Percentiles rank a stretch among this genome's conserved stretches.
Conservation (phyloP, 2,113 vertebrate genomes). For the Nesogale talazaci region DNA sequence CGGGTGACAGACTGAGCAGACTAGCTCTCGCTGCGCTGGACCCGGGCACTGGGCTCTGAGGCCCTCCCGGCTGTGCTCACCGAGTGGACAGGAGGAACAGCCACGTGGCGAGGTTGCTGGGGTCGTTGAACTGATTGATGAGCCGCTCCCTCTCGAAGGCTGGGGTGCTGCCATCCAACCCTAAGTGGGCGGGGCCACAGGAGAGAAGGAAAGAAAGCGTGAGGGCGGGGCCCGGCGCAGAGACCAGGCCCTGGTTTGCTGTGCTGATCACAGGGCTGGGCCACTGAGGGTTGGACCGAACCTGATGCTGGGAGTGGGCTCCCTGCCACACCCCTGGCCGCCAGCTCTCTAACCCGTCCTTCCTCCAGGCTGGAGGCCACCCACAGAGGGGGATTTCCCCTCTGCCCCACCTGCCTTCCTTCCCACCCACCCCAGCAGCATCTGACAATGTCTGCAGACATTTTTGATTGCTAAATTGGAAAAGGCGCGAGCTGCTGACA, state of each 20-base stretch:
- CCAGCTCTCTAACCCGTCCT: slow-evolving; percentile 10
- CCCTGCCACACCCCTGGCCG: neutral
- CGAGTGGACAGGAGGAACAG: slow-evolving; percentile 98
- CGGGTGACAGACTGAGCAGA: neutral
- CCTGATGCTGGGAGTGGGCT: neutral
- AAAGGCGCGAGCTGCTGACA: neutral
- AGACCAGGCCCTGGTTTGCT: no score
- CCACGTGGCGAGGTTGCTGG: slow-evolving; percentile 91
- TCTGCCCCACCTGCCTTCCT: neutral
- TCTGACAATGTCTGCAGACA: neutral
- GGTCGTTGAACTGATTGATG: slow-evolving; percentile 99
- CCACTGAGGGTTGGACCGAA: neutral
- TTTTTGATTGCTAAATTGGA: neutral
- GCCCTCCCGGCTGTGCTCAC: slow-evolving; percentile 83
- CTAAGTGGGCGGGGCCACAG: slow-evolving; percentile 81
- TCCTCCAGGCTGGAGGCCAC: slow-evolving; percentile 1
- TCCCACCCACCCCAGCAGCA: neutral
- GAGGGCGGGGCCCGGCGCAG: neutral
- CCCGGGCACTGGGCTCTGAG: neutral
- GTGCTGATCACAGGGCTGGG: no score
- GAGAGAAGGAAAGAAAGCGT: neutral
- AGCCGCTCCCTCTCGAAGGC: slow-evolving; percentile 96
- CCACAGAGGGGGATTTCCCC: neutral
- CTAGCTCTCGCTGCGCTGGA: neutral
- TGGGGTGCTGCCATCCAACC: slow-evolving; percentile 97